phyloP scores from a whole-genome alignment of 2,113 vertebrate species.

The Puffinus mauretanicus region DNA sequence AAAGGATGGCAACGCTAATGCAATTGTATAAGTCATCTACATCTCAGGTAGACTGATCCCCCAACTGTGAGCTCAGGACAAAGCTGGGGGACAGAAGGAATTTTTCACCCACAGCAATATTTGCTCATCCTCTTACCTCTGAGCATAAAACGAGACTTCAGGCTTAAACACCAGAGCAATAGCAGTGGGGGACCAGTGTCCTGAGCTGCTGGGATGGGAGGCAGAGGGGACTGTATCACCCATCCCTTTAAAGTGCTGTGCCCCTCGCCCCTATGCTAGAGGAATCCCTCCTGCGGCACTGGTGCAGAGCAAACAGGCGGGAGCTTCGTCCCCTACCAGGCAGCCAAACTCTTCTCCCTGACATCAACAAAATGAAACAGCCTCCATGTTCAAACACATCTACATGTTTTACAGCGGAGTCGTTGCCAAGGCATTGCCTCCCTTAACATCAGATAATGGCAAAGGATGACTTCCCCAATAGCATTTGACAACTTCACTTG shows the following conservation, averaged over 20 bases:
- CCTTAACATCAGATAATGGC: neutral
- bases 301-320: neutral
- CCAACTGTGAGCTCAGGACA: neutral
- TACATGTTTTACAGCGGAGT: neutral
- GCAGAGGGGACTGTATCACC: neutral
- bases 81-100: neutral
- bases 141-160: neutral
- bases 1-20: neutral
- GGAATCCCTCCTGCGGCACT: neutral
- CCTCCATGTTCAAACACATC: neutral
- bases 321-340: accelerated
- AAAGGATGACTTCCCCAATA: neutral
- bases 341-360: neutral
- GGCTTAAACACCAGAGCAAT: neutral
- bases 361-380: neutral
- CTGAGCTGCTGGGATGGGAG: neutral
- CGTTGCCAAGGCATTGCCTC: neutral
- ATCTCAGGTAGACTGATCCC: neutral
- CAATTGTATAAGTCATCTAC: neutral
- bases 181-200: neutral
- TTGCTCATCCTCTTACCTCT: neutral
- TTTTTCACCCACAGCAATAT: neutral
- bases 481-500: neutral
- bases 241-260: neutral
- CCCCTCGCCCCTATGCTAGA: neutral